These are phyloP conservation scores for Drosophila orena DNA, from an alignment of 1,140 invertebrate species.

Conservation along the genomic window DNA sequence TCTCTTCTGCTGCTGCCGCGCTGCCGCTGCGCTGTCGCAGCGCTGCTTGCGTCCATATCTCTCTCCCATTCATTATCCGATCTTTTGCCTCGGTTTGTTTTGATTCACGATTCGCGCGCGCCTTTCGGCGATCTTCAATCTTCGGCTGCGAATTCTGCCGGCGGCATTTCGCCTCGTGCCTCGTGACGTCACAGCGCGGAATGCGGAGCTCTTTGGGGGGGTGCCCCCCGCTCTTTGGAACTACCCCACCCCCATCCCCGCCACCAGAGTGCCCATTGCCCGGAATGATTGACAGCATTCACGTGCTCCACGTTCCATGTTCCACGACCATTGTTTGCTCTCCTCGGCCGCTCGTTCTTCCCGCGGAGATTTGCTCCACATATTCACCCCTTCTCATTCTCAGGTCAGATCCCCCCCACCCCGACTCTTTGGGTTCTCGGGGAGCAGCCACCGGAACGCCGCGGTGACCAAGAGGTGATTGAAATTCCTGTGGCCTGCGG, in stretches of 20 bases:
- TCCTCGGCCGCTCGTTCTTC: conserved; percentile 7
- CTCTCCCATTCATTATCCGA: conserved; percentile 10
- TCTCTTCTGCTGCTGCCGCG: conserved; percentile 9
- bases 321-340: conserved; percentile 31
- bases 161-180: conserved; percentile 57
- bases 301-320: conserved; percentile 76
- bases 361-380: conserved; percentile 7
- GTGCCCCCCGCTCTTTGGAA: conserved; percentile 5
- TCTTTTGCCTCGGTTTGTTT: conserved; percentile 67
- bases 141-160: conserved; percentile 59
- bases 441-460: conserved; percentile 33
- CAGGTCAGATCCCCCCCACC: conserved; percentile 3
- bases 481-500: conserved; percentile 45
- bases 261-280: conserved; percentile 14
- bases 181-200: conserved; percentile 65
- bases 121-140: conserved; percentile 21
- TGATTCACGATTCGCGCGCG: conserved; percentile 73
- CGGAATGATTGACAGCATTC: conserved; percentile 76
- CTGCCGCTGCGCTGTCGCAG: conserved; percentile 6
- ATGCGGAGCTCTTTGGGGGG: conserved; percentile 32
- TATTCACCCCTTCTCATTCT: background rate
- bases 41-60: conserved; percentile 22
- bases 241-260: conserved; percentile 23
- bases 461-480: conserved; percentile 40
- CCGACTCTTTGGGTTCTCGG: background rate